phyloP scores from a whole-genome alignment of 2,888 invertebrate genomes.

The Dynastes grantii region DNA sequence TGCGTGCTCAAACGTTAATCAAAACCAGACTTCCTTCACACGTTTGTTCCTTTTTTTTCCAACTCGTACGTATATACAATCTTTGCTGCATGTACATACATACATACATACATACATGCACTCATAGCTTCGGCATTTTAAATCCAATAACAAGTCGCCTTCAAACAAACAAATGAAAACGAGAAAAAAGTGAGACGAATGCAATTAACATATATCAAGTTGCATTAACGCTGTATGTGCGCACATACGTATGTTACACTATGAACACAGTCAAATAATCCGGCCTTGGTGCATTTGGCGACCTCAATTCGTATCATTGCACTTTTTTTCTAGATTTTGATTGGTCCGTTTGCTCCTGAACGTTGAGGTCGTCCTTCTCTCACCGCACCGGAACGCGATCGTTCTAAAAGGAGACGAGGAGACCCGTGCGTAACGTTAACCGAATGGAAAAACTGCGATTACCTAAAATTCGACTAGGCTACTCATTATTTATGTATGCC shows the following conservation, averaged over 20 bases:
- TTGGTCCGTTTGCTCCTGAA: constrained; percentile 32
- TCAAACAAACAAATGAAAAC: constrained; percentile 46
- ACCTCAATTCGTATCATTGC: constrained; percentile 70
- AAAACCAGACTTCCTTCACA: constrained; percentile 42
- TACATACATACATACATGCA: not conserved
- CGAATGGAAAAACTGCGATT: constrained; percentile 37
- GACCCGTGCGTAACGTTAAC: constrained; percentile 45
- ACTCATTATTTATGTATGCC: constrained; percentile 54
- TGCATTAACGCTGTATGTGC: constrained; percentile 38
- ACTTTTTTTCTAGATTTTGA: constrained; percentile 61
- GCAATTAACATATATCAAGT: constrained; percentile 46
- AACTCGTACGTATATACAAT: constrained; percentile 1
- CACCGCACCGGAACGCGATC: constrained; percentile 36
- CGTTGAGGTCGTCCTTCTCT: constrained; percentile 54
- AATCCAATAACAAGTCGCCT: constrained; percentile 46
- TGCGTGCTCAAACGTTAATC: constrained; percentile 40
- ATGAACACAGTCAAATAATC: constrained; percentile 62
- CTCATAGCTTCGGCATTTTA: constrained; percentile 46
- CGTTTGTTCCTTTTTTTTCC: constrained; percentile 20
- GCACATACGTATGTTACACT: constrained; percentile 39
- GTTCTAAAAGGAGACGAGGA: constrained; percentile 13
- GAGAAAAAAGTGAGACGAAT: constrained; percentile 21
- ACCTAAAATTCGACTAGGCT: constrained; percentile 55
- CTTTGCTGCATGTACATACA: not conserved
- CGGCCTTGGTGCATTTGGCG: constrained; percentile 69